These are phyloP conservation scores for Drosophila prosaltans DNA, from an alignment of 1,140 invertebrate species.

Conservation along the genomic window DNA sequence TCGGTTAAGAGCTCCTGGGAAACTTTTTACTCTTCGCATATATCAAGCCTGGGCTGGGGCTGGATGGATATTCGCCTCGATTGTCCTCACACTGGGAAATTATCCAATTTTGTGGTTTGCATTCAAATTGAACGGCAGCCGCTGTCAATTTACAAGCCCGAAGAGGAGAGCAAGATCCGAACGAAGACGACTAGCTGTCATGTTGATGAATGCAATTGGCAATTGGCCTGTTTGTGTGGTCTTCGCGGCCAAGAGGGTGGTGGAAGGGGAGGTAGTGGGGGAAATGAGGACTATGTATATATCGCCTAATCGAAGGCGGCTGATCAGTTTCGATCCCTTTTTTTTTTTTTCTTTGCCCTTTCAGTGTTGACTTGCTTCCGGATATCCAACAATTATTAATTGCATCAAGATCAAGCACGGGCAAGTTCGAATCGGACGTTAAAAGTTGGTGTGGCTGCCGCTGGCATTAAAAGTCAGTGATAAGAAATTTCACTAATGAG, in stretches of 20 bases:
- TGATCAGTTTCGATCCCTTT: slow-evolving; percentile 65
- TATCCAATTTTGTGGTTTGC: slow-evolving; percentile 82
- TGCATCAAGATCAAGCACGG: slow-evolving; percentile 71
- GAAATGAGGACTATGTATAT: not conserved
- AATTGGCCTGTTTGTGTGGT: slow-evolving; percentile 58
- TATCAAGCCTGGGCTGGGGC: slow-evolving; percentile 27
- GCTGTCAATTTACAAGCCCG: slow-evolving; percentile 76
- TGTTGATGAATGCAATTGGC: slow-evolving; percentile 72
- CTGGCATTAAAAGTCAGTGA: slow-evolving; percentile 40
- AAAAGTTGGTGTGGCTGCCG: slow-evolving; percentile 42
- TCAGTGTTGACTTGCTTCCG: slow-evolving; percentile 58
- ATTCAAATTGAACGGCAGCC: slow-evolving; percentile 75
- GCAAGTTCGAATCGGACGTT: slow-evolving; percentile 11
- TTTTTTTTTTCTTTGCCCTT: not conserved
- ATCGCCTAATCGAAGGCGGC: slow-evolving; percentile 62
- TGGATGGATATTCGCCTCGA: slow-evolving; percentile 25
- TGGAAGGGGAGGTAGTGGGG: not conserved
- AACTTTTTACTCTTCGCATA: slow-evolving; percentile 73
- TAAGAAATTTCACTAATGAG: slow-evolving; percentile 77
- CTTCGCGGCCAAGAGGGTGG: slow-evolving; percentile 4
- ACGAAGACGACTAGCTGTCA: slow-evolving; percentile 73
- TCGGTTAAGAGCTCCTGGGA: slow-evolving; percentile 66
- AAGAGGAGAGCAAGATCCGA: slow-evolving; percentile 19
- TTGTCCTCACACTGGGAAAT: slow-evolving; percentile 78
- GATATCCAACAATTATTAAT: slow-evolving; percentile 72